Evolutionary conservation across 2,888 invertebrate species (phyloP), one percentile per base, ranked within the genome.

Genomic region (Choristoneura rosaceana): DNA sequence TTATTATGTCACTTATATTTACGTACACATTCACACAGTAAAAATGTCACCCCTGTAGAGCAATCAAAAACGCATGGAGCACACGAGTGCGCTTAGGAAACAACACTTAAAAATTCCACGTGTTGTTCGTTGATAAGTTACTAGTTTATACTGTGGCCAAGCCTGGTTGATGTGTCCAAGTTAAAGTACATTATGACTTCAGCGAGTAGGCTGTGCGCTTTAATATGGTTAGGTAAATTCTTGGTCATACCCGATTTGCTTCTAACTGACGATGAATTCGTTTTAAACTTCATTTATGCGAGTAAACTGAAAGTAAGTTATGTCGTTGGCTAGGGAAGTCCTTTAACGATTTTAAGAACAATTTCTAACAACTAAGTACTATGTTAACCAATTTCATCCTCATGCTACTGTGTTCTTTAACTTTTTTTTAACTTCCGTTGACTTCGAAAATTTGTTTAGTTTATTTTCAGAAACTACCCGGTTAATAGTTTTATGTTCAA

Each of bases 111-210:
- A 52, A 52, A 52, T 2, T 17, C 17, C 2, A 17, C 17, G 14
- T 17, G 52, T 52, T 52, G 50, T 8, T 9, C 9, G 52, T 17
- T 9, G 52, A 52, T 52, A 15, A 52, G 52, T 52, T 17, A 52
- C 52, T 9, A 17, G 15, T 17, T 15, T 52, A 52, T 17, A 17
- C 52, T 52, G 17, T 52, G 17, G 87, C 87, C 89, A 12, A 83
- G 79, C 83, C 87, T 17, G 90, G 90, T 90, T 89, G 81, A 79
- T 89, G 88, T 87, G 88, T 88, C 82, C 82, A 76, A 81, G 64
- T 15, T 64, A 45, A 50, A 71, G 67, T 63, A n/a, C 25, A 58
- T 70, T 68, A 71, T 14, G n/a, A 55, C 61, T 65, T 55, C n/a
- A n/a, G 47, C 47, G 47, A 47, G 66, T 71, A 71, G 66, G 71